These are phyloP conservation scores for Tetraneura akinire DNA, from an alignment of 1,140 invertebrate genomes.

Conservation along the genomic window DNA sequence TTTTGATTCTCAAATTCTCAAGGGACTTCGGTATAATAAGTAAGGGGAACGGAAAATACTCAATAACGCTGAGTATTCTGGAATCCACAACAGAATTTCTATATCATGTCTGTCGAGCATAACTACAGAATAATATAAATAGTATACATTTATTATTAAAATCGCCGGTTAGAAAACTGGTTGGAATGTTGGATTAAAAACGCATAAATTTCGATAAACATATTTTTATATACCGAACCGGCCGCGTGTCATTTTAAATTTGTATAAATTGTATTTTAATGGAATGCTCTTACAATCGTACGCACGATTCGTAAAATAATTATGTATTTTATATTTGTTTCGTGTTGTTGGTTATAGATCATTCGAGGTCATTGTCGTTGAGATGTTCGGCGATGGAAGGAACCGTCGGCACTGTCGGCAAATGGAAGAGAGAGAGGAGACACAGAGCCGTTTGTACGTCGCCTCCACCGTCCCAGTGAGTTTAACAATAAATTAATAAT, in stretches of 20 bases:
- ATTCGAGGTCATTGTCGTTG: constrained; percentile 54
- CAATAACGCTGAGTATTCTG: neutral
- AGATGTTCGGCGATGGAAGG: constrained; percentile 53
- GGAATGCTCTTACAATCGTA: no score
- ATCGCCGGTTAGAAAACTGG: no score
- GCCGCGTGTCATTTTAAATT: no score
- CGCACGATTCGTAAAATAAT: no score
- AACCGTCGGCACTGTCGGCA: constrained; percentile 52
- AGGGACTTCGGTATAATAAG: no score
- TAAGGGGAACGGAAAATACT: neutral
- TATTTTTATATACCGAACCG: no score
- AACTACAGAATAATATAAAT: neutral
- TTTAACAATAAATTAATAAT: no score
- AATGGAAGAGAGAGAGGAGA: constrained; percentile 55
- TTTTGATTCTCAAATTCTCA: no score
- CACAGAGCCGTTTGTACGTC: constrained; percentile 52
- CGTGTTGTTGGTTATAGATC: constrained; percentile 54
- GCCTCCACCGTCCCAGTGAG: neutral
- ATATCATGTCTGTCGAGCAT: no score
- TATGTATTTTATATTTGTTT: neutral
- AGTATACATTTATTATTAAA: neutral
- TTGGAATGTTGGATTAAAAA: constrained; percentile 29
- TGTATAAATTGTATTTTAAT: no score
- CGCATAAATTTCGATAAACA: neutral
- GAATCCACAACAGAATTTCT: neutral